phyloP scores from a whole-genome alignment of 2,888 invertebrate species.

The Microplitis deprimator region DNA sequence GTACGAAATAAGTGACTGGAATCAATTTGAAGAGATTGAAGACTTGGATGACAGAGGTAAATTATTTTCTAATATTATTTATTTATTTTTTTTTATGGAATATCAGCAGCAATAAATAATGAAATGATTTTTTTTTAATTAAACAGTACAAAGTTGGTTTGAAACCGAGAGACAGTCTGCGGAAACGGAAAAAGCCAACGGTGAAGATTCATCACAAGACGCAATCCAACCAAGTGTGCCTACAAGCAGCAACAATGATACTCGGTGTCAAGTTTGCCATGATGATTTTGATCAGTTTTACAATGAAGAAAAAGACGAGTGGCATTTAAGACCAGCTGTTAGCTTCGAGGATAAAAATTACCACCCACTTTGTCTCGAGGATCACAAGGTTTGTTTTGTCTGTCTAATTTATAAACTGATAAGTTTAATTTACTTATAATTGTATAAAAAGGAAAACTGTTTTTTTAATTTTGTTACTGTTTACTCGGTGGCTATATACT shows the following conservation, averaged over 20 bases:
- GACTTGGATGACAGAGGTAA: conserved; percentile 89
- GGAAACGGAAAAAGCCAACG: conserved; percentile 73
- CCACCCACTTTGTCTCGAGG: conserved; percentile 92
- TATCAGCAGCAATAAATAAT: neutral
- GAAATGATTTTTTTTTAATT: conserved; percentile 44
- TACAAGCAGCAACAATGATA: conserved; percentile 79
- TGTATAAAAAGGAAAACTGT: conserved; percentile 22
- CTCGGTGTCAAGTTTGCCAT: conserved; percentile 90
- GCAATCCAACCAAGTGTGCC: conserved; percentile 81
- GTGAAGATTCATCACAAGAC: conserved; percentile 75
- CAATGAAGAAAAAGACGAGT: conserved; percentile 97
- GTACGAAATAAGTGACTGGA: conserved; percentile 91
- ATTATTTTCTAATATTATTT: conserved; percentile 35
- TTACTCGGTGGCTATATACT: conserved; percentile 3
- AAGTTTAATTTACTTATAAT: neutral
- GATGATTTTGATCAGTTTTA: conserved; percentile 96
- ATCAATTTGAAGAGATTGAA: conserved; percentile 94
- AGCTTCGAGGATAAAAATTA: conserved; percentile 84
- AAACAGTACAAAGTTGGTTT: conserved; percentile 88
- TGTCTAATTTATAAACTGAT: neutral
- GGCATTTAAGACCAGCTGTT: conserved; percentile 92
- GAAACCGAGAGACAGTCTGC: conserved; percentile 80
- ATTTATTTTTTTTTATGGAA: neutral
- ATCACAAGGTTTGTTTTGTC: conserved; percentile 78
- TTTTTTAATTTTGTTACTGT: conserved; percentile 1